These are phyloP conservation scores for Leptoclinus maculatus DNA, from an alignment of 2,797 vertebrate genomes.

Conservation along the genomic window DNA sequence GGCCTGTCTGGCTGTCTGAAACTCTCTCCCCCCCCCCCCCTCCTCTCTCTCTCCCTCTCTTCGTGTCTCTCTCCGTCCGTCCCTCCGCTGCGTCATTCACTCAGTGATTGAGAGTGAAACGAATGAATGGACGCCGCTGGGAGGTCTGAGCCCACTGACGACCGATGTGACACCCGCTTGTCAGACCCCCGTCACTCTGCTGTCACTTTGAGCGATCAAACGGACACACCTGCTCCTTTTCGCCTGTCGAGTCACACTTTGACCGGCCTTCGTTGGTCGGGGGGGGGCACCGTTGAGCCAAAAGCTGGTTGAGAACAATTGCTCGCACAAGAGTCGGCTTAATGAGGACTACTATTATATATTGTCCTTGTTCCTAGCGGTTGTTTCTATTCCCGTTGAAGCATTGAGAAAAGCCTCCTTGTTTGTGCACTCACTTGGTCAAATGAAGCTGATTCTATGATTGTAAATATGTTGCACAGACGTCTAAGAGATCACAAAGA, in stretches of 20 bases:
- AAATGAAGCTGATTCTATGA: too few species aligned
- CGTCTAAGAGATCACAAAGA: neutral
- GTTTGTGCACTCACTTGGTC: too few species aligned
- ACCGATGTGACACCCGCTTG: constrained; percentile 28
- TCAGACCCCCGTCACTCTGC: constrained; percentile 44
- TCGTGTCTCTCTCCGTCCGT: constrained; percentile 8
- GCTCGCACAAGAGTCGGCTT: neutral
- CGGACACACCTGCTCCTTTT: constrained; percentile 5
- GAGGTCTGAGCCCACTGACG: constrained; percentile 25
- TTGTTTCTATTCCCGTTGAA: too few species aligned
- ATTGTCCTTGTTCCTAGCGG: too few species aligned
- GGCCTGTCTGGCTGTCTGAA: constrained; percentile 29
- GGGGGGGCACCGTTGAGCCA: neutral
- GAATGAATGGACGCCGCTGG: constrained; percentile 19
- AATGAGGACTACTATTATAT: too few species aligned
- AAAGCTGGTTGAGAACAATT: neutral
- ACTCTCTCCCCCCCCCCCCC: neutral
- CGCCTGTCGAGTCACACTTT: neutral
- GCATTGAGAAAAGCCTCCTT: too few species aligned
- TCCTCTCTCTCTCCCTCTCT: neutral
- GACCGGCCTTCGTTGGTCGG: neutral
- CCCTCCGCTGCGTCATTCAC: constrained; percentile 34
- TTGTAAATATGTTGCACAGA: neutral
- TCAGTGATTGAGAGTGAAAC: neutral
- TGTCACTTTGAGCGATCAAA: constrained; percentile 37